These are phyloP conservation scores for Cercopithecus petaurista DNA, from an alignment of 2,797 vertebrate genomes.

Conservation along the genomic window DNA sequence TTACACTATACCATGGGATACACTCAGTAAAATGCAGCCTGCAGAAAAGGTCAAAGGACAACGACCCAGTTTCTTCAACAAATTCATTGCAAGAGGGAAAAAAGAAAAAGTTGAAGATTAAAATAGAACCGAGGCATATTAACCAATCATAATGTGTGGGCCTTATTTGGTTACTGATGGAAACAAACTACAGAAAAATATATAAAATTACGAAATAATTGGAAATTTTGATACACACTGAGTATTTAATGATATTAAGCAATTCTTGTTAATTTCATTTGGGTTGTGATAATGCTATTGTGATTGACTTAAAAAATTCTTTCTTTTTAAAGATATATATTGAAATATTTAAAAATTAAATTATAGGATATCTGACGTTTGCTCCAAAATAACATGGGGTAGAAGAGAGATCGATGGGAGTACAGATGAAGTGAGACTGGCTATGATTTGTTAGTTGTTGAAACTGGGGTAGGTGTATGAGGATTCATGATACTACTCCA, in stretches of 20 bases:
- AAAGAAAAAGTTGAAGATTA: not conserved
- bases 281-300: not conserved
- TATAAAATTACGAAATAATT: not conserved
- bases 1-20: not conserved
- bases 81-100: not conserved
- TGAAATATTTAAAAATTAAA: conserved; percentile 15
- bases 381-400: not conserved
- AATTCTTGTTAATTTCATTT: conserved; percentile 42
- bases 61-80: conserved; percentile 41
- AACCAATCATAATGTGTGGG: not conserved
- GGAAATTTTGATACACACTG: not conserved
- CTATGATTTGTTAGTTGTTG: not conserved
- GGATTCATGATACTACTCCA: not conserved
- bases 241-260: not conserved
- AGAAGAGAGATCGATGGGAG: not conserved
- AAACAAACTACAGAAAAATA: not conserved
- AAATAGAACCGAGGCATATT: not conserved
- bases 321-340: not conserved
- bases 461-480: not conserved
- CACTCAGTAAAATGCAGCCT: not conserved
- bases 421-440: not conserved
- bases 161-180: not conserved
- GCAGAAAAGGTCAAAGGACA: not conserved
- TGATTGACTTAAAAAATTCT: not conserved
- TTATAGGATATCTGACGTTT: not conserved